Evolutionary conservation across 2,797 vertebrate genomes (phyloP).

Genomic region (Rhyacichthys aspro): DNA sequence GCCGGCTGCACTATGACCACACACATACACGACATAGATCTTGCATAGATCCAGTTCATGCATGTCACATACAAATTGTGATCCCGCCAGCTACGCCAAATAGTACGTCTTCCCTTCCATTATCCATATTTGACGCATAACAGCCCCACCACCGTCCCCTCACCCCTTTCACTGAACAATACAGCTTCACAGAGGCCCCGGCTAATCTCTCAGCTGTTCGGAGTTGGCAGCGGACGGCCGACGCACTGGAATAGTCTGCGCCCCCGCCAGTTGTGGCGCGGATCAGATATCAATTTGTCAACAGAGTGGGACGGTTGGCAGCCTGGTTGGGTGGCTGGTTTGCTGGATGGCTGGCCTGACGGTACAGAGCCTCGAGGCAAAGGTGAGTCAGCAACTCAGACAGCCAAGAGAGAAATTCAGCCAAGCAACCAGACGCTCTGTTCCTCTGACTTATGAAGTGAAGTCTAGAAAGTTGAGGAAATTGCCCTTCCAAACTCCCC

Average conservation of each 20-base stretch:
- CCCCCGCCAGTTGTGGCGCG: conserved; percentile 48
- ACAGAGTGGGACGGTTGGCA: conserved; percentile 35
- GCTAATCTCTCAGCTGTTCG: conserved; percentile 73
- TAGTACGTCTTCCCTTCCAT: conserved; percentile 25
- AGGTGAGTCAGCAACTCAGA: conserved; percentile 64
- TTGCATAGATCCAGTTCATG: conserved; percentile 15
- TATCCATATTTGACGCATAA: conserved; percentile 44
- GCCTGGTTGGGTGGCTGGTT: not conserved
- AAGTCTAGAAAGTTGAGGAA: conserved; percentile 39
- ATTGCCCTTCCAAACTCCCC: not conserved
- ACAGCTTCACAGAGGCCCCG: conserved; percentile 35
- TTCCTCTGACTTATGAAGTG: conserved; percentile 31
- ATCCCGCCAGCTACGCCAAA: conserved; percentile 11
- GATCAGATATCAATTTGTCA: conserved; percentile 75
- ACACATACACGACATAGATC: conserved; percentile 21
- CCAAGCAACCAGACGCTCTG: conserved; percentile 17
- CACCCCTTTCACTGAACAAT: conserved; percentile 58
- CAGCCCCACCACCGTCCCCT: conserved; percentile 11
- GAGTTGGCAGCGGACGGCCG: conserved; percentile 48
- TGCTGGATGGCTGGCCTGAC: conserved; percentile 19
- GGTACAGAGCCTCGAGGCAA: conserved; percentile 48
- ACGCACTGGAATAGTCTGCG: conserved; percentile 57
- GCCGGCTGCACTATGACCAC: conserved; percentile 41
- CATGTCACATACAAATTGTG: conserved; percentile 20
- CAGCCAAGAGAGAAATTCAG: conserved; percentile 39